Evolutionary conservation across 2,888 invertebrate species (phyloP).

Genomic region (Thysanoteuthis rhombus): DNA sequence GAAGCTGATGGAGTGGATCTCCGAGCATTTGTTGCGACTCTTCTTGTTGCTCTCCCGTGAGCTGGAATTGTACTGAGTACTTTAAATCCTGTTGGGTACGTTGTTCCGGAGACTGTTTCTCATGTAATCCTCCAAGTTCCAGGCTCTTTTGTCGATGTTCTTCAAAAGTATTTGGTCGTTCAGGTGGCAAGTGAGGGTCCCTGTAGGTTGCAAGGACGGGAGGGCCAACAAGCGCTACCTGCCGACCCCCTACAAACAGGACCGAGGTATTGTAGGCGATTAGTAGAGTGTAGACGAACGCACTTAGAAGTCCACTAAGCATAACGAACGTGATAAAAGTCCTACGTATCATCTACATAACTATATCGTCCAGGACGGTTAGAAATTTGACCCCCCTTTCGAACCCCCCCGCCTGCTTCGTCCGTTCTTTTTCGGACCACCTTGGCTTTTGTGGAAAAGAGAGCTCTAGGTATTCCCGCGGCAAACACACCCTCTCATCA

Average conservation of each 20-base stretch:
- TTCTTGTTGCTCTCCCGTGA: not conserved
- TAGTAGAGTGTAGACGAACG: slow-evolving; percentile 29
- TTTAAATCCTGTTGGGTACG: not conserved
- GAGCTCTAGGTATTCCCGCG: not conserved
- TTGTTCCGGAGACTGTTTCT: not conserved
- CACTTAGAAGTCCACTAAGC: slow-evolving; percentile 28
- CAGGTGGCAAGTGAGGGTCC: not conserved
- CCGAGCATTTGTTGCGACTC: not conserved
- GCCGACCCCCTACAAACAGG: slow-evolving; percentile 14
- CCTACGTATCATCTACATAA: slow-evolving; percentile 30
- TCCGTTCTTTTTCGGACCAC: not conserved
- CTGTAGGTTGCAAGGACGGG: not conserved
- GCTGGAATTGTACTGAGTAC: not conserved
- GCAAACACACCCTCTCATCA: not conserved
- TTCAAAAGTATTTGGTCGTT: not conserved
- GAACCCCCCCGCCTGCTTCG: not conserved
- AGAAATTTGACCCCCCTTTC: not conserved
- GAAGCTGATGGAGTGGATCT: not conserved
- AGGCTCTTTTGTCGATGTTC: not conserved
- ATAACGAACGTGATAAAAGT: slow-evolving; percentile 28
- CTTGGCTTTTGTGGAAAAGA: not conserved
- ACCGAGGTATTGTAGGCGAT: slow-evolving; percentile 23
- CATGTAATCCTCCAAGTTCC: not conserved
- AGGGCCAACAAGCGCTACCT: not conserved
- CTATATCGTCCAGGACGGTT: slow-evolving; percentile 2